A percentile compares a stretch with the other conserved stretches of the same genome.
phyloP scores from a whole-genome alignment of 2,888 invertebrate species.

The Plusia festucae region DNA sequence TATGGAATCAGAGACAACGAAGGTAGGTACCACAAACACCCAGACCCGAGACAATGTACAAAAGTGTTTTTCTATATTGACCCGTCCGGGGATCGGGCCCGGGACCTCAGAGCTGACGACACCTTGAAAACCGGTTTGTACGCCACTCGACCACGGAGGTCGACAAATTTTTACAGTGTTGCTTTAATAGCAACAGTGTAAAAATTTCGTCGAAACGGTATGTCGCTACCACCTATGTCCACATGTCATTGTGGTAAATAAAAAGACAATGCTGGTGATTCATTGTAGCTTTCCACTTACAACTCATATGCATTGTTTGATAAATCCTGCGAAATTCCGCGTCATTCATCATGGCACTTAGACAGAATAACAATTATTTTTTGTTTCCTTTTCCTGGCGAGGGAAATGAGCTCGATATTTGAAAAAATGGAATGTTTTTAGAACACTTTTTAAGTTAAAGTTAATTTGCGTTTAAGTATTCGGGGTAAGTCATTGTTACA shows the following conservation, averaged over 20 bases:
- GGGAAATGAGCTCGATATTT: neutral
- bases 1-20: no score
- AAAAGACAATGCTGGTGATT: slow-evolving; percentile 35
- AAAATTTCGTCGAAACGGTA: slow-evolving; percentile 12
- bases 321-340: slow-evolving; percentile 19
- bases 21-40: no score
- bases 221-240: slow-evolving; percentile 9
- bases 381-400: neutral
- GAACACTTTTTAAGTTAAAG: no score
- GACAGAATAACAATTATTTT: neutral
- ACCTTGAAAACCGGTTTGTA: no score
- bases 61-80: no score
- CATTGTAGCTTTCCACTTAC: slow-evolving; percentile 21
- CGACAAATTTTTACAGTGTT: no score
- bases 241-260: slow-evolving; percentile 27
- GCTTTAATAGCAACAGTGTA: no score
- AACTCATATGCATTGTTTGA: slow-evolving; percentile 28
- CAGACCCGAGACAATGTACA: no score
- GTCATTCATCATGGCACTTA: neutral
- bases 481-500: neutral
- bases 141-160: no score
- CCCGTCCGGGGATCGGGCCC: no score
- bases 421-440: neutral
- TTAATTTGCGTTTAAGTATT: no score
- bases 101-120: no score